Evolutionary conservation across 1,140 invertebrate genomes (phyloP), one percentile per base, ranked within the genome.

Genomic region (Drosophila tani): DNA sequence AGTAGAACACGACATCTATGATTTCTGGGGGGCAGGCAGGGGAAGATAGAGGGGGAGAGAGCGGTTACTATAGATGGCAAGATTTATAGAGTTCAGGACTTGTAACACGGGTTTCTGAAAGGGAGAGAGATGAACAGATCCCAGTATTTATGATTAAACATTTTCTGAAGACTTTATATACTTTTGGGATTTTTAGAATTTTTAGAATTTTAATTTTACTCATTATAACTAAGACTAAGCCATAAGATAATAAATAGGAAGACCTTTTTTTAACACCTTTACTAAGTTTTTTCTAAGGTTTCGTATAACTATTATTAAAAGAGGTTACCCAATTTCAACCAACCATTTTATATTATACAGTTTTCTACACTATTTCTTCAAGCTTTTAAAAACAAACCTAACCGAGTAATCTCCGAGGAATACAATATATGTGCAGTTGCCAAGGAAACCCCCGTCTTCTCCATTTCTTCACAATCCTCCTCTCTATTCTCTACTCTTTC

Each of bases 71-170:
- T 21, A 21, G 32, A 40, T 55, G 53, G 35, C 14, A 56, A 55
- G 53, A 56, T 56, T 56, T 56, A 56, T 56, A 56, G 53, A 56
- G 19, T 40, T 56, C 35, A 40, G 8, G 9, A 40, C 8, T 24
- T 11, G 19, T 19, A 55, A 38, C 51, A 55, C 21, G 19, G 51
- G 12, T 15, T 38, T 15, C 14, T 38, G 8, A 1, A 14, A 15
- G 51, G 3, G 0, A 38, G 9, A 19, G 21, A 55, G 32, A n/a
- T 11, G 19, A 55, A 40, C 14, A 11, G 19, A 55, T 21, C 19
- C 11, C 5, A 19, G 14, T 15, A 9, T 38, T 55, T 4, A 38
- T 38, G n/a, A 12, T 32, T n/a, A 9, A 9, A 27, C n/a, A 17
- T 14, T 14, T 17, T 12, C 9, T n/a, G 24, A 29, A 12, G 5